Evolutionary conservation across 2,797 vertebrate genomes (phyloP).

Genomic region (Sebastes minor): DNA sequence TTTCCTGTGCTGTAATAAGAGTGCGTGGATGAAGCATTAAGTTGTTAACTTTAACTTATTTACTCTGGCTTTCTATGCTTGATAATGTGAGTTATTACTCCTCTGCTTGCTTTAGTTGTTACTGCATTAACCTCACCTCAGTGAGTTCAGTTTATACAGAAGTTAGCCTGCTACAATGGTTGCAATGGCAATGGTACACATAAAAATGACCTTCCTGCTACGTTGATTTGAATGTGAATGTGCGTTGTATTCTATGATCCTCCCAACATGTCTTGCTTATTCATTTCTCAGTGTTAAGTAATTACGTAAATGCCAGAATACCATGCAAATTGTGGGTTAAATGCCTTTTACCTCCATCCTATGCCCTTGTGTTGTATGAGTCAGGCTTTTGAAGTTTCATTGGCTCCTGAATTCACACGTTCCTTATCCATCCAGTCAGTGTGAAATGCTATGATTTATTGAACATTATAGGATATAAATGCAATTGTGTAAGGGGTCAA

Average conservation of each 20-base stretch:
- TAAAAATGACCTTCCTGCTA: too few relatives aligned
- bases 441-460: not conserved
- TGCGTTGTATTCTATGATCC: too few relatives aligned
- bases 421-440: not conserved
- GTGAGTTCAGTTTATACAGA: too few relatives aligned
- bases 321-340: not conserved
- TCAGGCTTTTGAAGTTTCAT: not conserved
- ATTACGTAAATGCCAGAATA: not conserved
- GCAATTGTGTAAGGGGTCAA: not conserved
- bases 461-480: not conserved
- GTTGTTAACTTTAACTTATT: too few relatives aligned
- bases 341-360: not conserved
- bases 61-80: too few relatives aligned
- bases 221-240: too few relatives aligned
- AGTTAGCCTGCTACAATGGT: too few relatives aligned
- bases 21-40: too few relatives aligned
- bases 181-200: too few relatives aligned
- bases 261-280: not conserved
- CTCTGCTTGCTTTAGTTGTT: too few relatives aligned
- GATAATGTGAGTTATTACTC: too few relatives aligned
- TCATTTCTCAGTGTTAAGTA: not conserved
- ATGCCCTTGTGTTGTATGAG: not conserved
- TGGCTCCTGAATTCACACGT: not conserved
- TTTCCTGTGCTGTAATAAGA: too few relatives aligned
- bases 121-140: rapidly evolving